Conservation (phyloP, 2,888 invertebrate species). For the Metacarcinus magister region DNA sequence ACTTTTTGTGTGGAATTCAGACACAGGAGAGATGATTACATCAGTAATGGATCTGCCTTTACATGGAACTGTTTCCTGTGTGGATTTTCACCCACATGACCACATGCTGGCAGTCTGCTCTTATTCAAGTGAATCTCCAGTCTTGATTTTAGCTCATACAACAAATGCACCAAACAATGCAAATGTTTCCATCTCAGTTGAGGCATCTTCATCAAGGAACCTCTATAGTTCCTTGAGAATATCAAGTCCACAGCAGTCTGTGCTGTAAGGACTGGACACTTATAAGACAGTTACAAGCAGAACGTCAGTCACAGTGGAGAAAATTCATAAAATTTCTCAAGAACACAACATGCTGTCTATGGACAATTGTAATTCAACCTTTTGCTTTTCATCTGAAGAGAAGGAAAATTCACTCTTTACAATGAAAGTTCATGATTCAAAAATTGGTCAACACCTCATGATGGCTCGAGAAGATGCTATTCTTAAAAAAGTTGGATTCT, state of each 20-base stretch:
- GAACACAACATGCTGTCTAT: background rate
- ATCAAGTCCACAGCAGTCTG: background rate
- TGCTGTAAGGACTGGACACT: background rate
- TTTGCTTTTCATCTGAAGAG: constrained; percentile 50
- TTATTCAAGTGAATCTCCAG: constrained; percentile 68
- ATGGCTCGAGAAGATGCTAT: constrained; percentile 61
- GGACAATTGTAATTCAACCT: constrained; percentile 37
- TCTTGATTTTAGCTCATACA: constrained; percentile 68
- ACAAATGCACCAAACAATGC: background rate
- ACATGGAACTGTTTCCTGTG: constrained; percentile 84
- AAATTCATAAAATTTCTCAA: background rate
- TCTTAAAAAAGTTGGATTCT: constrained; percentile 68
- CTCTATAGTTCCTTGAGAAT: background rate
- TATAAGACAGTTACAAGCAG: background rate
- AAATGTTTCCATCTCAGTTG: constrained; percentile 43
- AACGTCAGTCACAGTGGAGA: constrained; percentile 30
- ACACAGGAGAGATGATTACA: constrained; percentile 85
- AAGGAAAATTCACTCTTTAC: constrained; percentile 27
- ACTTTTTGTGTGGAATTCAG: constrained; percentile 88
- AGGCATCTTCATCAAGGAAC: constrained; percentile 44
- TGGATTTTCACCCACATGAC: constrained; percentile 88
- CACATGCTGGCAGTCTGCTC: constrained; percentile 87
- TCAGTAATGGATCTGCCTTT: constrained; percentile 75
- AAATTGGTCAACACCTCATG: constrained; percentile 22
- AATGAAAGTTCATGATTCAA: background rate